Conservation (phyloP, 2,113 vertebrate genomes). For the Psittacula cyanocephala region DNA sequence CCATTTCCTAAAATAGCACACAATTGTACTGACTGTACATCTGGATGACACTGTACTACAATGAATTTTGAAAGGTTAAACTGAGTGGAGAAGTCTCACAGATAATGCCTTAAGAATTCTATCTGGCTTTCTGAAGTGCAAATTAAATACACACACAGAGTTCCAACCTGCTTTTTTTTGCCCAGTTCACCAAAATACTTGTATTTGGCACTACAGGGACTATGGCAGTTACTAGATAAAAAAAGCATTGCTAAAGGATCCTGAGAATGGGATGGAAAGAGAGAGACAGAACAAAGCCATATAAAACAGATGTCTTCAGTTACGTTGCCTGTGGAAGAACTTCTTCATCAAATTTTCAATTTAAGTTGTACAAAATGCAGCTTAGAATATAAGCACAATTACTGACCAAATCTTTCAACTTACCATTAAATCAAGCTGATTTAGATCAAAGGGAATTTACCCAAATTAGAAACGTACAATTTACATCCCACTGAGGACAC, state of each 20-base stretch:
- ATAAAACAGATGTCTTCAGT: neutral
- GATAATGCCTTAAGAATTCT: neutral
- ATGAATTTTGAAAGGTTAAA: neutral
- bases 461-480: neutral
- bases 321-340: neutral
- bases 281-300: neutral
- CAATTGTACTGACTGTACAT: neutral
- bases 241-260: neutral
- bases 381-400: neutral
- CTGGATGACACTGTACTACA: neutral
- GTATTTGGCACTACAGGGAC: neutral
- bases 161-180: neutral
- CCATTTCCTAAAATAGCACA: neutral
- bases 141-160: neutral
- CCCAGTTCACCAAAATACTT: neutral
- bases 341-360: neutral
- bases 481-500: neutral
- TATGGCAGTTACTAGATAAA: neutral
- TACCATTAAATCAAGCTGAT: neutral
- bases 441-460: neutral
- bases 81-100: neutral
- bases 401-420: neutral
- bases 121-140: neutral
- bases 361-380: neutral
- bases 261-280: neutral